Evolutionary conservation across 2,113 vertebrate species (phyloP), one percentile per base, ranked within the genome.

Genomic region (Phrynosoma platyrhinos): DNA sequence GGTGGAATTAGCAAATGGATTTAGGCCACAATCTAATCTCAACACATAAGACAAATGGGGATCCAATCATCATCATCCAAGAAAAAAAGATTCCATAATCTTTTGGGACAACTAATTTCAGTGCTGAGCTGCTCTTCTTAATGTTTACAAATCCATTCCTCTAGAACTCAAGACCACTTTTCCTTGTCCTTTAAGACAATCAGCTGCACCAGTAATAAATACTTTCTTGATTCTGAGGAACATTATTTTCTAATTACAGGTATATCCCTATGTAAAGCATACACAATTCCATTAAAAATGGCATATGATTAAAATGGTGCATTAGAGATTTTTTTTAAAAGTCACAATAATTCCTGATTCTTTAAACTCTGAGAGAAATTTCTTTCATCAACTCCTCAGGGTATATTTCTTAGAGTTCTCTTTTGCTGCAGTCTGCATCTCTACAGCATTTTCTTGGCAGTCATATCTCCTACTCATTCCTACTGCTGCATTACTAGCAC

Each of bases 361-460:
- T 87, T 87, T 21, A 64, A 88, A 75, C 69, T 85, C 81, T 82
- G 71, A 89, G 87, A 92, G 27, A 71, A 92, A 85, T 89, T 79
- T 88, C 68, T 66, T 52, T 66, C 79, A 83, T 47, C 74, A 93
- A 94, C 86, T 18, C 58, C 18, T 62, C 87, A 0, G 0, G 0
- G 78, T 86, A 62, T 66, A 66, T 66, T 55, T 85, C 8, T 55
- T 0, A 85, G 92, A 66, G 0, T 1, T 90, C 92, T 87, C 88
- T 92, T 83, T 87, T 93, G 83, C 89, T 90, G 89, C 53, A 89
- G 94, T 88, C 80, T 92, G 91, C 90, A 87, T 84, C 91, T 81
- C 89, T 88, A 85, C n/a, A 0, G 89, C 92, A 94, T 83, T 84
- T 92, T 92, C 91, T 94, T 95, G 92, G 92, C 92, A 93, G 86